These are phyloP conservation scores for Nannoperca australis DNA, from an alignment of 2,797 vertebrate genomes.

Conservation along the genomic window DNA sequence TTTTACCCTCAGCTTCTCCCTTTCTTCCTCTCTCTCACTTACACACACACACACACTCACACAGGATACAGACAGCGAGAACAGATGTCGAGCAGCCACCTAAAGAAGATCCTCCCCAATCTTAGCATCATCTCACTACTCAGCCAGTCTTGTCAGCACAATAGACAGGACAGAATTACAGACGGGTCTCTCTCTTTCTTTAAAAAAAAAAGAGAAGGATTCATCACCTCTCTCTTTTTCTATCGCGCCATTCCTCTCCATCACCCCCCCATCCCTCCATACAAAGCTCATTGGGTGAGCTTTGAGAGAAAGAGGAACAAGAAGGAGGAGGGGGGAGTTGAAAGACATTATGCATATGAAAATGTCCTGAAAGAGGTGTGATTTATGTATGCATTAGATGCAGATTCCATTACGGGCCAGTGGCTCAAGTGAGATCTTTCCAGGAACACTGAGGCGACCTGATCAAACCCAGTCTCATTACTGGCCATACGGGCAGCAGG, in stretches of 20 bases:
- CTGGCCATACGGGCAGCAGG: constrained; percentile 93
- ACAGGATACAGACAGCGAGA: constrained; percentile 82
- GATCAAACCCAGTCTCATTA: constrained; percentile 99
- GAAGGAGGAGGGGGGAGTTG: constrained; percentile 50
- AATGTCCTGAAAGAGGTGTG: constrained; percentile 99
- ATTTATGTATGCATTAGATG: constrained; percentile 99
- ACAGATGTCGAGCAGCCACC: constrained; percentile 93
- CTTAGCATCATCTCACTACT: constrained; percentile 86
- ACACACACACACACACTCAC: constrained; percentile 28
- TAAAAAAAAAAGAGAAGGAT: constrained; percentile 78
- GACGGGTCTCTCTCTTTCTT: constrained; percentile 84
- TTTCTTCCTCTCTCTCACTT: constrained; percentile 18
- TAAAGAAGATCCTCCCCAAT: constrained; percentile 89
- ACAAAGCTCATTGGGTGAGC: constrained; percentile 89
- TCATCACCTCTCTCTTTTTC: constrained; percentile 70
- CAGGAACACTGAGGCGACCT: constrained; percentile 96
- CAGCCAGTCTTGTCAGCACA: constrained; percentile 90
- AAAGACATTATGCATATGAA: constrained; percentile 99
- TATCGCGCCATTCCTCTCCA: constrained; percentile 54
- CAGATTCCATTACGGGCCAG: constrained; percentile 99
- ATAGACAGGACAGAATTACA: constrained; percentile 96
- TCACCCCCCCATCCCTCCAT: constrained; percentile 42
- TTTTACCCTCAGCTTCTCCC: constrained; percentile 12
- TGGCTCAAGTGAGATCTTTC: constrained; percentile 98
- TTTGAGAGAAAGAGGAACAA: constrained; percentile 90